These are phyloP conservation scores for Heloderma charlesbogerti DNA, from an alignment of 2,113 vertebrate genomes.

Conservation along the genomic window DNA sequence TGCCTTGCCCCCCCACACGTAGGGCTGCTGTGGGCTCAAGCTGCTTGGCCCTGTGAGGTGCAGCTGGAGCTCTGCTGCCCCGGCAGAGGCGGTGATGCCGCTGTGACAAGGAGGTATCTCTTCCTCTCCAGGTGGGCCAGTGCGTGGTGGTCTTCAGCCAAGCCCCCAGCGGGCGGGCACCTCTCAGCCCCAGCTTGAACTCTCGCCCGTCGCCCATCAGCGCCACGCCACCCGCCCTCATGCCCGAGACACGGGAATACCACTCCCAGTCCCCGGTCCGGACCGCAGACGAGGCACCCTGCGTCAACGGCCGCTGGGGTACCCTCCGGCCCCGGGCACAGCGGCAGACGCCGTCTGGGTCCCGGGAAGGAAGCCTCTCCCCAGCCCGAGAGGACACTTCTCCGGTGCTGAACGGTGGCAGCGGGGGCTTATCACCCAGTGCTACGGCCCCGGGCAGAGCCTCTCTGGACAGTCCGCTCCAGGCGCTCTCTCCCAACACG, in stretches of 20 bases:
- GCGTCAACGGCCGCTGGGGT: constrained; percentile 97
- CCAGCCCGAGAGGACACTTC: constrained; percentile 86
- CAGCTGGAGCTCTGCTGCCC: too few species aligned
- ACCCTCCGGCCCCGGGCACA: constrained; percentile 88
- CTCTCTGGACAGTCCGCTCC: constrained; percentile 86
- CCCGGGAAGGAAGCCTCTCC: constrained; percentile 91
- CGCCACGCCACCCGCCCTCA: constrained; percentile 89
- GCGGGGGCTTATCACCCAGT: constrained; percentile 84
- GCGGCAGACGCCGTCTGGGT: constrained; percentile 79
- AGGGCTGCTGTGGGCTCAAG: neutral
- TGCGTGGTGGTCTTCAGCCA: constrained; percentile 99
- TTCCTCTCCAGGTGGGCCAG: constrained; percentile 88
- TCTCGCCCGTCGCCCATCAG: constrained; percentile 98
- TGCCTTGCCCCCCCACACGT: fast-evolving
- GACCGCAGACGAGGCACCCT: constrained; percentile 90
- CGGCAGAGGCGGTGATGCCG: fast-evolving
- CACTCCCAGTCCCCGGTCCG: constrained; percentile 93
- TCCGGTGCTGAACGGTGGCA: constrained; percentile 86
- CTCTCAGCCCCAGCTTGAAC: constrained; percentile 96
- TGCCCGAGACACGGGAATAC: constrained; percentile 87
- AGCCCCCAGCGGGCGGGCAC: constrained; percentile 93
- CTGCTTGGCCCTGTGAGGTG: fast-evolving
- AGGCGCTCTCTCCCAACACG: constrained; percentile 84
- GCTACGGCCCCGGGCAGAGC: constrained; percentile 56
- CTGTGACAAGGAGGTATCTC: neutral